These are phyloP conservation scores for Chiridota heheva DNA, from an alignment of 35 echinoderm and acorn worm genomes.

Conservation along the genomic window DNA sequence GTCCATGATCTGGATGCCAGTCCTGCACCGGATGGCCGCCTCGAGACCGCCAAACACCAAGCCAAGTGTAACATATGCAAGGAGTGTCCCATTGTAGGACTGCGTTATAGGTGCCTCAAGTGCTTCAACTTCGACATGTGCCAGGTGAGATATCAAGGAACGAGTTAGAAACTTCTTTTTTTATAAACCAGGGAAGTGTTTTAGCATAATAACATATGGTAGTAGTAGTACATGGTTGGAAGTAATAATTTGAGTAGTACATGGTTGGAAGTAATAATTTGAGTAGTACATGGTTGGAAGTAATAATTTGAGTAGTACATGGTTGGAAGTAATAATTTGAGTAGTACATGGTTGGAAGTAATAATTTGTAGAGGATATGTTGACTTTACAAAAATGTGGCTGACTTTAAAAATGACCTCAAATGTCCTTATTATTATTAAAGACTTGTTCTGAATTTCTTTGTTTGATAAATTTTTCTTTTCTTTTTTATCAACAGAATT, in stretches of 20 bases:
- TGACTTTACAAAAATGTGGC: too few relatives aligned
- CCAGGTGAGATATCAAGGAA: conserved; percentile 89
- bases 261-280: too few relatives aligned
- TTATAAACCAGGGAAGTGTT: background rate
- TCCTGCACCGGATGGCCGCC: conserved; percentile 93
- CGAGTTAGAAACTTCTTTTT: background rate
- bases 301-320: too few relatives aligned
- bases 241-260: too few relatives aligned
- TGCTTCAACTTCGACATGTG: conserved; percentile 99
- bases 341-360: too few relatives aligned
- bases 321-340: too few relatives aligned
- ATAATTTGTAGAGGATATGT: too few relatives aligned
- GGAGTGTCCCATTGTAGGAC: conserved; percentile 92
- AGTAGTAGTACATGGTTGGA: too few relatives aligned
- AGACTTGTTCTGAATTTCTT: too few relatives aligned
- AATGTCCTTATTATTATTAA: too few relatives aligned
- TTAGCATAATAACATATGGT: background rate
- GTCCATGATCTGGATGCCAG: conserved; percentile 99
- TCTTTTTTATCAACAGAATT: conserved; percentile 83
- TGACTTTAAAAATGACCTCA: too few relatives aligned
- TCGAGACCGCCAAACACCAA: conserved; percentile 99
- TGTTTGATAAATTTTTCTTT: background rate
- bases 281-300: too few relatives aligned
- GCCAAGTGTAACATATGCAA: conserved; percentile 99
- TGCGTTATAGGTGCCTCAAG: conserved; percentile 96